Conservation (phyloP, 1,140 invertebrate genomes). For the Hyphantria cunea region DNA sequence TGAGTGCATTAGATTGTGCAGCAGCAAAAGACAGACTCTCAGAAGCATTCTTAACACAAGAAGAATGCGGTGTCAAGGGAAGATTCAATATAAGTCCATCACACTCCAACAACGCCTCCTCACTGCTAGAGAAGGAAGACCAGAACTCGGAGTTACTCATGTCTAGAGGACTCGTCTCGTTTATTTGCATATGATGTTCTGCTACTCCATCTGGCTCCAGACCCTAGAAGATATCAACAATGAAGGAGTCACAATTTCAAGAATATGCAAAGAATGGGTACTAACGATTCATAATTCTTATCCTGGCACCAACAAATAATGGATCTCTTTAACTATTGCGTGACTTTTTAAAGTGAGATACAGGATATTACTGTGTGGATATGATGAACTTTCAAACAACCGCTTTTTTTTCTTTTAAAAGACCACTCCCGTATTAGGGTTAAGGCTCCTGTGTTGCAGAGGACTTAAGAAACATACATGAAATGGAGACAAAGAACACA, state of each 20-base stretch:
- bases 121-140: conserved; percentile 89
- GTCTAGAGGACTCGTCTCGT: conserved; percentile 85
- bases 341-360: too few relatives aligned
- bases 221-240: conserved; percentile 65
- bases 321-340: too few relatives aligned
- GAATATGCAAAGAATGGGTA: too few relatives aligned
- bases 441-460: too few relatives aligned
- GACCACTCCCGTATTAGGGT: too few relatives aligned
- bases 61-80: conserved; percentile 84
- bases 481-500: too few relatives aligned
- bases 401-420: too few relatives aligned
- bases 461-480: too few relatives aligned
- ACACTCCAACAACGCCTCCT: conserved; percentile 88
- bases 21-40: conserved; percentile 75
- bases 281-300: too few relatives aligned
- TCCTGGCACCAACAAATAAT: too few relatives aligned
- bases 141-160: conserved; percentile 89
- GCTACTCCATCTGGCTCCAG: conserved; percentile 84
- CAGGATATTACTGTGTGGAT: too few relatives aligned
- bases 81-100: conserved; percentile 88
- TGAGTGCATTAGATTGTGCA: conserved; percentile 83
- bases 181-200: conserved; percentile 83
- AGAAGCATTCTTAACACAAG: conserved; percentile 74
- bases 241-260: background rate
- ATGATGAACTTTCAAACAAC: too few relatives aligned